A percentile compares a stretch with the other conserved stretches of the same genome.
phyloP scores from a whole-genome alignment of 2,888 invertebrate genomes.

The Stenolophus ochropezus region DNA sequence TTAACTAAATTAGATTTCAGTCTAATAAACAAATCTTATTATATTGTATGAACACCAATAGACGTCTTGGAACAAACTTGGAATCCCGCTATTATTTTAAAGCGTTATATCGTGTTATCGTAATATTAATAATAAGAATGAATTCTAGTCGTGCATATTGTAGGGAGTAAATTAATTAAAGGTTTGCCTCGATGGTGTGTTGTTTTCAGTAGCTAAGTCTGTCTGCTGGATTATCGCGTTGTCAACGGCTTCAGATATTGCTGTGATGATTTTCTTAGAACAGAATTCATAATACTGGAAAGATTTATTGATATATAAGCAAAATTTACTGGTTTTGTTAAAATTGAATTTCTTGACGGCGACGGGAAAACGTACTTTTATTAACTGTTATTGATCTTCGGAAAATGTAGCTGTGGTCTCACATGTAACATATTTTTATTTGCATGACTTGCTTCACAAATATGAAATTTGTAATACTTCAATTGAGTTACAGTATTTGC shows the following conservation, averaged over 20 bases:
- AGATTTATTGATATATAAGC: conserved; percentile 26
- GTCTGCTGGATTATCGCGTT: conserved; percentile 9
- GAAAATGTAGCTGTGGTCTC: not conserved
- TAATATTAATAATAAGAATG: conserved; percentile 2
- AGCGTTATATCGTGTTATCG: not conserved
- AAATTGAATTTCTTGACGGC: conserved; percentile 5
- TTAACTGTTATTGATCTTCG: conserved; percentile 17
- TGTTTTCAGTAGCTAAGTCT: conserved; percentile 2
- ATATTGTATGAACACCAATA: too few species aligned
- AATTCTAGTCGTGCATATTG: not conserved
- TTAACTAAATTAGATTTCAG: too few species aligned
- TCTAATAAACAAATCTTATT: too few species aligned
- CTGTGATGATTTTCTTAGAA: conserved; percentile 14
- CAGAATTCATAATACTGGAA: conserved; percentile 1
- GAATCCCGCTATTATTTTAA: not conserved
- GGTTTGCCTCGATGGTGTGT: not conserved
- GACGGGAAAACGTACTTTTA: not conserved
- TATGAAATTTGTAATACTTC: too few species aligned
- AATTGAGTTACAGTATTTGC: too few species aligned
- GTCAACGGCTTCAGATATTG: conserved; percentile 18
- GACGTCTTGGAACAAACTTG: too few species aligned
- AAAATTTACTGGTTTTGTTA: conserved; percentile 22
- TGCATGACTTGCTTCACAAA: not conserved
- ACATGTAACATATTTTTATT: not conserved
- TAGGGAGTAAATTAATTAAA: conserved; percentile 4